Conservation (phyloP, 2,888 invertebrate species). For the Miltochrista miniata region DNA sequence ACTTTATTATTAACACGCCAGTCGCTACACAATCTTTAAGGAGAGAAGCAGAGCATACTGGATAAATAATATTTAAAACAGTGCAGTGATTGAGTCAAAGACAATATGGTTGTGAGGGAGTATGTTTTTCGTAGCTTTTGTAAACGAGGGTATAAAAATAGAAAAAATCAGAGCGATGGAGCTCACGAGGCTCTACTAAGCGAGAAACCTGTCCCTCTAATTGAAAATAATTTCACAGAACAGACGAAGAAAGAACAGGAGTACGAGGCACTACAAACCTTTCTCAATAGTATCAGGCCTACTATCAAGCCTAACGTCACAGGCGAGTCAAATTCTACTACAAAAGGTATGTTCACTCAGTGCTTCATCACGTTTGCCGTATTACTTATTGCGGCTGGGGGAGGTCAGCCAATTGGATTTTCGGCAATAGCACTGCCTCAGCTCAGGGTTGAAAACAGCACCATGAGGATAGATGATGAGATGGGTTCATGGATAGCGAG, state of each 20-base stretch:
- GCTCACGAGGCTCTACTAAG: constrained; percentile 76
- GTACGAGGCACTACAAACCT: constrained; percentile 77
- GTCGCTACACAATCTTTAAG: no score
- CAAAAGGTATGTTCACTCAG: constrained; percentile 76
- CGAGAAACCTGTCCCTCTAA: constrained; percentile 52
- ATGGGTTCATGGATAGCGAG: constrained; percentile 92
- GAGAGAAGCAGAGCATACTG: no score
- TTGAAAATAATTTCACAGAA: constrained; percentile 56
- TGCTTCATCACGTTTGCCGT: constrained; percentile 88
- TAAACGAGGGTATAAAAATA: no score
- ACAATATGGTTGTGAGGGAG: no score
- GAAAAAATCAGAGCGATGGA: constrained; percentile 74
- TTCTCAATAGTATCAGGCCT: constrained; percentile 78
- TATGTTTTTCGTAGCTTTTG: no score
- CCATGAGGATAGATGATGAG: constrained; percentile 86
- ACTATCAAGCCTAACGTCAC: constrained; percentile 78
- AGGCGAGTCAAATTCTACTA: constrained; percentile 76
- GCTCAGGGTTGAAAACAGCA: constrained; percentile 83
- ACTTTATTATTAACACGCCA: no score
- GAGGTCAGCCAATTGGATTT: constrained; percentile 91
- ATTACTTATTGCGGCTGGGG: constrained; percentile 87
- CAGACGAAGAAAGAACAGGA: constrained; percentile 64
- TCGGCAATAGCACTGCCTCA: constrained; percentile 91
- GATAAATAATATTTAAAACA: no score
- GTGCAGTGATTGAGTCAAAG: no score